Evolutionary conservation across 2,113 vertebrate species (phyloP).

Genomic region (Romanogobio albipinnatus): DNA sequence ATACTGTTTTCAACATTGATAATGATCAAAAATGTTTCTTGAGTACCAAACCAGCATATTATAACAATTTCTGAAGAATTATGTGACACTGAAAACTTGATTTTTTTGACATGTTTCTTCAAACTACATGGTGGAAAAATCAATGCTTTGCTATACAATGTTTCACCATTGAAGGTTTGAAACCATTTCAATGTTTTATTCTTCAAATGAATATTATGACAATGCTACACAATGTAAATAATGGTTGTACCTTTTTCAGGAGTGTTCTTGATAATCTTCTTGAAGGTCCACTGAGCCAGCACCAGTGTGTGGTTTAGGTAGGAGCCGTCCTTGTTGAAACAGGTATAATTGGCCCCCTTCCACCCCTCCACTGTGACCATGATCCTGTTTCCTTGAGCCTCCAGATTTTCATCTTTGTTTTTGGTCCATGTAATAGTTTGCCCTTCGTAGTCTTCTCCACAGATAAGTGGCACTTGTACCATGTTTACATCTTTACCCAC

Average conservation of each 20-base stretch:
- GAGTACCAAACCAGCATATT: background rate
- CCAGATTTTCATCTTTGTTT: slow-evolving; percentile 26
- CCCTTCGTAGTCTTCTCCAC: slow-evolving; percentile 43
- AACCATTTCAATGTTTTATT: background rate
- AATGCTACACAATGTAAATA: background rate
- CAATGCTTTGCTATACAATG: background rate
- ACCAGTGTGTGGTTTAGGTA: slow-evolving; percentile 60
- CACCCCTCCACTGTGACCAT: slow-evolving; percentile 52
- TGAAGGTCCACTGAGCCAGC: slow-evolving; percentile 48
- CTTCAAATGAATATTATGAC: background rate
- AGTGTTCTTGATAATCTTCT: slow-evolving; percentile 54
- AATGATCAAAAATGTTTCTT: background rate
- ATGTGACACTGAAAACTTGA: background rate
- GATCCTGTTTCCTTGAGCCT: slow-evolving; percentile 45
- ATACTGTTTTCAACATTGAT: background rate
- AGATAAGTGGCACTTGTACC: slow-evolving; percentile 51
- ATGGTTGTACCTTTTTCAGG: slow-evolving; percentile 50
- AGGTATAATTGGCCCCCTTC: slow-evolving; percentile 57
- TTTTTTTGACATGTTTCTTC: background rate
- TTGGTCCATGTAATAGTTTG: slow-evolving; percentile 51
- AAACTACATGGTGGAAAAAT: background rate
- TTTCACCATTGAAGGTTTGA: background rate
- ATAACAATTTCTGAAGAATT: background rate
- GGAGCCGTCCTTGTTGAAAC: slow-evolving; percentile 38
- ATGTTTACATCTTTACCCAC: slow-evolving; percentile 13